These are phyloP conservation scores for Condylura cristata DNA, from an alignment of 2,113 vertebrate genomes.

Conservation along the genomic window DNA sequence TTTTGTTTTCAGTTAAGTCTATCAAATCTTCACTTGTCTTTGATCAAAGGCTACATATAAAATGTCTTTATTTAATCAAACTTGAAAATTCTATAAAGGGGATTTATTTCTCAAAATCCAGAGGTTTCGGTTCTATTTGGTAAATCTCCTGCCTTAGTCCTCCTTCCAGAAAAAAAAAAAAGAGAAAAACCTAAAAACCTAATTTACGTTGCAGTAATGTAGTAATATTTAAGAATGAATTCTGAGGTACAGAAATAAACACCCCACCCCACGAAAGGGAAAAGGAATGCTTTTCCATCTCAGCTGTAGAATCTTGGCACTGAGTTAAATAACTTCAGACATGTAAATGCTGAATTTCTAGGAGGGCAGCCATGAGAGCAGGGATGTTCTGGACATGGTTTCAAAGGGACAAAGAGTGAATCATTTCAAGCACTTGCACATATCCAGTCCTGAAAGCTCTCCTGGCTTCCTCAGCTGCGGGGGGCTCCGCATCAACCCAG, in stretches of 20 bases:
- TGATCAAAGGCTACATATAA: neutral
- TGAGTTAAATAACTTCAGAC: neutral
- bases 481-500: neutral
- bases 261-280: neutral
- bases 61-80: slow-evolving; percentile 1
- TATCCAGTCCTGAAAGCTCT: neutral
- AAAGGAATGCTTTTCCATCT: neutral
- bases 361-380: neutral
- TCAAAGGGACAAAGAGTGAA: neutral
- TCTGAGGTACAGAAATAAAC: neutral
- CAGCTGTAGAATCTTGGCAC: neutral
- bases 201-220: neutral
- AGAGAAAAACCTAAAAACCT: neutral
- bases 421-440: neutral
- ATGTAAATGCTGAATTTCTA: neutral
- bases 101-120: neutral
- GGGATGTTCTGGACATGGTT: neutral
- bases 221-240: neutral
- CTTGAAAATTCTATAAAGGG: neutral
- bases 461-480: neutral
- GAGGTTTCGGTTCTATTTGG: neutral
- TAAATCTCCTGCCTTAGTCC: neutral
- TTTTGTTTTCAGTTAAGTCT: slow-evolving; percentile 2
- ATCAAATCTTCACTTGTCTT: neutral
- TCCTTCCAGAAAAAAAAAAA: neutral